phyloP scores from a whole-genome alignment of 2,797 vertebrate species.

The Rhabdophis nuchalis region DNA sequence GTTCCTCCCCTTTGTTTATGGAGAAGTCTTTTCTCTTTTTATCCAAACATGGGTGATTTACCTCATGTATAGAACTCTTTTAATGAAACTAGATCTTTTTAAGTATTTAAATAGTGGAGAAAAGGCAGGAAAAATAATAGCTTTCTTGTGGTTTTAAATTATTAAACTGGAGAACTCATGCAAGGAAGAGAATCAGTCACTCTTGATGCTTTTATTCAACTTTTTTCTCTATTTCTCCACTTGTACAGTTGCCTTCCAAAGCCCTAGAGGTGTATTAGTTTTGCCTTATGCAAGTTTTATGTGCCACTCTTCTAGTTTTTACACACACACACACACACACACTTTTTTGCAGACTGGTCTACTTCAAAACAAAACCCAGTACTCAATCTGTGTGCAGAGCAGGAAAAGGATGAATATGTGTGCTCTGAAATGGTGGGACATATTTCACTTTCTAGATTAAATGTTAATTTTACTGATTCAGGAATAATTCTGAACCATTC shows the following conservation, averaged over 20 bases:
- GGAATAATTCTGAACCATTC: background rate
- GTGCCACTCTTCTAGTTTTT: background rate
- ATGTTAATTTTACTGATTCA: background rate
- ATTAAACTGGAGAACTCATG: background rate
- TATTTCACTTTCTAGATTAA: background rate
- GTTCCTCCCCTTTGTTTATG: background rate
- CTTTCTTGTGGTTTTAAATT: background rate
- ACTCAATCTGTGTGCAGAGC: background rate
- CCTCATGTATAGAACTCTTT: background rate
- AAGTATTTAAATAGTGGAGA: background rate
- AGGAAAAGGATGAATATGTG: conserved; percentile 10
- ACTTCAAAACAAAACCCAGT: background rate
- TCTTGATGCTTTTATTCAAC: background rate
- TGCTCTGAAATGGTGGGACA: background rate
- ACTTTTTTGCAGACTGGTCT: background rate
- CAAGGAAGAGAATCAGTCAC: conserved; percentile 10
- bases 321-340: background rate
- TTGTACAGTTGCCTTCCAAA: accelerated
- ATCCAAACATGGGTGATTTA: background rate
- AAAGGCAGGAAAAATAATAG: conserved; percentile 6
- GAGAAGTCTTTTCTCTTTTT: background rate
- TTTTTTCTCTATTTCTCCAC: background rate
- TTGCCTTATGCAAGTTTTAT: background rate
- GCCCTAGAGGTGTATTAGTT: background rate
- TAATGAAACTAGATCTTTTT: conserved; percentile 4